Conservation (phyloP, 2,113 vertebrate species). For the Chelonoidis abingdonii region DNA sequence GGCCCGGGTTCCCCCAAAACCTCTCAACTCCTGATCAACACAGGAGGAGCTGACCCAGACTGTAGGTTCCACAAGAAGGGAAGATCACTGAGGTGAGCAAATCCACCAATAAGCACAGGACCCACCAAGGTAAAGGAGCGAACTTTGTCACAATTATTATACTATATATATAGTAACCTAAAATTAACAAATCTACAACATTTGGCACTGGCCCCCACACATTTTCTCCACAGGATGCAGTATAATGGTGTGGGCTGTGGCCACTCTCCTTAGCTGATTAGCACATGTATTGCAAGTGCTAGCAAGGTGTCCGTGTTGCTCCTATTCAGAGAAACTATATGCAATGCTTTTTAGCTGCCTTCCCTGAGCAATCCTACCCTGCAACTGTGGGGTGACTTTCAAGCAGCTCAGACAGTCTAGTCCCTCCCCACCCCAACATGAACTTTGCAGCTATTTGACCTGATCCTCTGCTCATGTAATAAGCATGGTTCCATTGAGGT, state of each 20-base stretch:
- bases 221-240: not conserved
- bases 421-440: not conserved
- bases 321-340: not conserved
- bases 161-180: not conserved
- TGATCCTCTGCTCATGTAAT: not conserved
- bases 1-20: too few species aligned
- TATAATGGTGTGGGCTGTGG: not conserved
- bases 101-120: too few species aligned
- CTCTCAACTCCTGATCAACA: too few species aligned
- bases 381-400: not conserved
- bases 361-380: not conserved
- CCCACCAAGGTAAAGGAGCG: too few species aligned
- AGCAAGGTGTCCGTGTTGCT: not conserved
- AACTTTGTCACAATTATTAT: too few species aligned
- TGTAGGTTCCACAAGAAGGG: too few species aligned
- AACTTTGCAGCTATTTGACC: not conserved
- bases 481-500: not conserved
- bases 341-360: slow-evolving; percentile 4
- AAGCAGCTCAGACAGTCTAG: not conserved
- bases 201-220: not conserved
- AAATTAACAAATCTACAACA: not conserved
- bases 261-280: not conserved
- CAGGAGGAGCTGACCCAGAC: too few species aligned
- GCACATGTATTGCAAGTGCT: not conserved
- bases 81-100: too few species aligned